phyloP scores from a whole-genome alignment of 2,888 invertebrate genomes.

The Rhopalosiphum nymphaeae region DNA sequence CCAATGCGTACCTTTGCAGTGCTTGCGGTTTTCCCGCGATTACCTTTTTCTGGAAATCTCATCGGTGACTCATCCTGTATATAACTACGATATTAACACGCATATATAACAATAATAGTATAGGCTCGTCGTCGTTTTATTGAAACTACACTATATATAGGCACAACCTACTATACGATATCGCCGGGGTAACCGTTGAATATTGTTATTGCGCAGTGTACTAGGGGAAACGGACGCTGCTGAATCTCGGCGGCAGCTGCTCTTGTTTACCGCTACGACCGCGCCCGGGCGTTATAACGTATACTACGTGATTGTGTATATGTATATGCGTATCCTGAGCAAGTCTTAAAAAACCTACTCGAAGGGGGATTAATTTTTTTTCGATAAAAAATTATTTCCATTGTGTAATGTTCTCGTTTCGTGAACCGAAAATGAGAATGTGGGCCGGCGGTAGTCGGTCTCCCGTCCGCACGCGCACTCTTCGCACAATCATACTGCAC shows the following conservation, averaged over 20 bases:
- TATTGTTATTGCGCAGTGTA: constrained; percentile 24
- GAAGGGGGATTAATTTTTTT: constrained; percentile 50
- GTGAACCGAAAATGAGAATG: constrained; percentile 55
- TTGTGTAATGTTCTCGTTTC: constrained; percentile 58
- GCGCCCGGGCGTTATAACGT: constrained; percentile 18
- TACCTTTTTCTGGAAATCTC: not conserved
- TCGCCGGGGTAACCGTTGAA: constrained; percentile 6
- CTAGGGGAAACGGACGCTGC: not conserved
- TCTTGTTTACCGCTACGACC: constrained; percentile 32
- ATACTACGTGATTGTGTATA: not conserved
- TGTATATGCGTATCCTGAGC: not conserved
- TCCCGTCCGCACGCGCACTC: not conserved
- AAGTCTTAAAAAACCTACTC: constrained; percentile 54
- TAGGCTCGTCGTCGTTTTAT: not conserved
- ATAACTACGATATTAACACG: not conserved
- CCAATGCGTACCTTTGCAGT: not conserved
- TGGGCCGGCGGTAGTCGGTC: constrained; percentile 17
- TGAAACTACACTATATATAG: not conserved
- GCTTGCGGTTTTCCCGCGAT: not conserved
- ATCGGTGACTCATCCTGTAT: not conserved
- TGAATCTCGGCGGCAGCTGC: constrained; percentile 55
- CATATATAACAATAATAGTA: not conserved
- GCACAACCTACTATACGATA: not conserved
- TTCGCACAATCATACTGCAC: not conserved
- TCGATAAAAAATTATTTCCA: constrained; percentile 48